phyloP scores from a whole-genome alignment of 1,140 invertebrate species.

The Myzus persicae region DNA sequence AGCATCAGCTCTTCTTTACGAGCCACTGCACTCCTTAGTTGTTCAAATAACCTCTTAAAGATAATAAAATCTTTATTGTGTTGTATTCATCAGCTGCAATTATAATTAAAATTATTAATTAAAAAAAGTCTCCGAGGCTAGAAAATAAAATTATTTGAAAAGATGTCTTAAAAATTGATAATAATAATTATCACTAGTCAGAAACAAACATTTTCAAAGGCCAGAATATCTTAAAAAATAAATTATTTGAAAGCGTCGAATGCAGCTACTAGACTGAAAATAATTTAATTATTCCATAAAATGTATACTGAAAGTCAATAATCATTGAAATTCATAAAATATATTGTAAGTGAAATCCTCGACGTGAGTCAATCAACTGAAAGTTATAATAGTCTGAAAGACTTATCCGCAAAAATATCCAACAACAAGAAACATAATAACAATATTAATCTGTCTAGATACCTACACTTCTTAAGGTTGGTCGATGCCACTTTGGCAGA shows the following conservation, averaged over 20 bases:
- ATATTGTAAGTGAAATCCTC: background rate
- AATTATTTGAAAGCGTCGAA: background rate
- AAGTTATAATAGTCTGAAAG: too few species aligned
- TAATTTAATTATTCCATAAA: background rate
- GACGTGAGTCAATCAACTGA: too few species aligned
- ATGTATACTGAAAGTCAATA: background rate
- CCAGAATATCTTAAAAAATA: background rate
- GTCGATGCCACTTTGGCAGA: too few species aligned
- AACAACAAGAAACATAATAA: background rate
- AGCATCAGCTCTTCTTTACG: background rate
- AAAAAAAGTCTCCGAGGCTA: background rate
- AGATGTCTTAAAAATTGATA: background rate
- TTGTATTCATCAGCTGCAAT: background rate
- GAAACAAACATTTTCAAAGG: background rate
- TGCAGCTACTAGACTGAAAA: background rate
- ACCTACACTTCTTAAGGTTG: background rate
- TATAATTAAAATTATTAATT: slow-evolving; percentile 21
- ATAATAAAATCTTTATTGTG: slow-evolving; percentile 8
- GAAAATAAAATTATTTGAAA: background rate
- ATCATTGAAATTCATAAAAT: background rate
- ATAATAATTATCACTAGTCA: background rate
- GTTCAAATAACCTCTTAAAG: background rate
- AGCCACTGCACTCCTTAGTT: background rate
- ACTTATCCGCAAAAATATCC: background rate
- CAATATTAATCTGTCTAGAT: background rate